phyloP scores from a whole-genome alignment of 2,888 invertebrate species.

The Phyto melanocephala region DNA sequence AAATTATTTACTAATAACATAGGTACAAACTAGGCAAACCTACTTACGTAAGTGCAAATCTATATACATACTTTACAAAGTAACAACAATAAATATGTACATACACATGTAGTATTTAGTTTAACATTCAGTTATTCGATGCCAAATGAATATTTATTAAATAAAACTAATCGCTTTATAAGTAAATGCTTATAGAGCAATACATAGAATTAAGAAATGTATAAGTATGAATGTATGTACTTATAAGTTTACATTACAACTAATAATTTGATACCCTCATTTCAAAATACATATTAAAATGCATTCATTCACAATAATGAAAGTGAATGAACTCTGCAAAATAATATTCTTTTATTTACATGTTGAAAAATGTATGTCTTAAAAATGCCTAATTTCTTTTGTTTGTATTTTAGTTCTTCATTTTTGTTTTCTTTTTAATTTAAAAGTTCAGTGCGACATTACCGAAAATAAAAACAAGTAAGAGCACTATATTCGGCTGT shows the following conservation, averaged over 20 bases:
- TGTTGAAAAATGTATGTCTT: conserved; percentile 41
- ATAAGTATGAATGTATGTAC: background rate
- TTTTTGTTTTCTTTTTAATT: background rate
- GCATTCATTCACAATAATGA: background rate
- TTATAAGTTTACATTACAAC: conserved; percentile 33
- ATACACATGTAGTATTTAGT: background rate
- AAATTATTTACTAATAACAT: too few relatives aligned
- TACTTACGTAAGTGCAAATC: too few relatives aligned
- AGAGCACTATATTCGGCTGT: too few relatives aligned
- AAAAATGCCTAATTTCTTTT: conserved; percentile 22
- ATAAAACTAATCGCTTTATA: background rate
- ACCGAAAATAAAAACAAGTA: too few relatives aligned
- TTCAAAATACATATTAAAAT: background rate
- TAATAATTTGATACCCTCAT: conserved; percentile 24
- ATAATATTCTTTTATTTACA: conserved; percentile 15
- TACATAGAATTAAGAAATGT: background rate
- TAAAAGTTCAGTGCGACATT: too few relatives aligned
- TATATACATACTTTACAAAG: background rate
- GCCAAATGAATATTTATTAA: background rate
- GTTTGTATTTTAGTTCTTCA: conserved; percentile 4
- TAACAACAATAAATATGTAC: background rate
- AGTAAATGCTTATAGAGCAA: background rate
- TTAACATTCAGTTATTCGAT: background rate
- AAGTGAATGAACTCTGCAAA: conserved; percentile 72
- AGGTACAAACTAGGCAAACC: too few relatives aligned